Percentiles rank a stretch among this genome's conserved stretches.
Evolutionary conservation across 2,797 vertebrate genomes (phyloP).

Genomic region (Silurus lanzhouensis): DNA sequence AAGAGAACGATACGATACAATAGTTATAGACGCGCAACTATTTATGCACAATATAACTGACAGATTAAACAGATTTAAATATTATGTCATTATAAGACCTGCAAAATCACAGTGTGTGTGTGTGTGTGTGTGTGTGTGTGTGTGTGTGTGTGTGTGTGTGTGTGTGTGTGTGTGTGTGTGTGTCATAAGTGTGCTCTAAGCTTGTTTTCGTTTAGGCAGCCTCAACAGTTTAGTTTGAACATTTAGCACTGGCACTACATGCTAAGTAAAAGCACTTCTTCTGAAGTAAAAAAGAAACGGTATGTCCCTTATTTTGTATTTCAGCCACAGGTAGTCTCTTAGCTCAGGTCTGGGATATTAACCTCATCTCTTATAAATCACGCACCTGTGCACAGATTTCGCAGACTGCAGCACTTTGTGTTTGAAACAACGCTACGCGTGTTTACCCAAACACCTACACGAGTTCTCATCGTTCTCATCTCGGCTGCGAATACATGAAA

Average conservation of each 20-base stretch:
- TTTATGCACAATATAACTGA: background rate
- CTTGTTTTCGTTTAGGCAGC: background rate
- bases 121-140: too few species aligned
- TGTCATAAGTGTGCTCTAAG: too few species aligned
- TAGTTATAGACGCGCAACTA: too few species aligned
- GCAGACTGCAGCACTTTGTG: conserved; percentile 2
- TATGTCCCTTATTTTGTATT: background rate
- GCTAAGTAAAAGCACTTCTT: background rate
- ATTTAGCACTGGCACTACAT: background rate
- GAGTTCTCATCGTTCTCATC: conserved; percentile 10
- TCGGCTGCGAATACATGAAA: conserved; percentile 11
- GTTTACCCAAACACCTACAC: conserved; percentile 18
- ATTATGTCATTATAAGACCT: too few species aligned
- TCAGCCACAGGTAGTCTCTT: background rate
- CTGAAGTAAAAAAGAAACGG: background rate
- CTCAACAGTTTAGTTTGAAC: background rate
- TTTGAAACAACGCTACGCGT: background rate
- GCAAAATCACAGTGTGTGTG: too few species aligned
- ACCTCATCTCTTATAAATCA: conserved; percentile 12
- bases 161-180: too few species aligned
- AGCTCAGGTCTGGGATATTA: background rate
- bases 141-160: too few species aligned
- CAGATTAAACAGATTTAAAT: too few species aligned
- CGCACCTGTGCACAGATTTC: background rate
- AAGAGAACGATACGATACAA: background rate